Percentiles rank a stretch among this genome's conserved stretches.
These are phyloP conservation scores for Mastomys coucha DNA, from an alignment of 2,113 vertebrate species.

Conservation along the genomic window DNA sequence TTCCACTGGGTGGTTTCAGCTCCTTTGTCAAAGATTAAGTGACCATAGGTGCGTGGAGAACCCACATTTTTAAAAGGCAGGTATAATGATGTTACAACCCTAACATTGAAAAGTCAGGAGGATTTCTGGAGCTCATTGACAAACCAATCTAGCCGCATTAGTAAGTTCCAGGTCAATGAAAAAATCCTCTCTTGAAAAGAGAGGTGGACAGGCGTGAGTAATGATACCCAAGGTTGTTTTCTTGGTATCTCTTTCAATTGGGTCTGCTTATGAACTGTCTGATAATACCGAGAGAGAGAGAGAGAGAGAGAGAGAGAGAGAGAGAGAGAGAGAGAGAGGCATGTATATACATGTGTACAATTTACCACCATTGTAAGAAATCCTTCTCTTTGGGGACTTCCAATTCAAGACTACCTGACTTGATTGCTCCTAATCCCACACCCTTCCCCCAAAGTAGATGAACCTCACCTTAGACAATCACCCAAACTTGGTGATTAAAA, in stretches of 20 bases:
- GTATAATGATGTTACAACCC: neutral
- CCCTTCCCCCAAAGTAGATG: conserved; percentile 37
- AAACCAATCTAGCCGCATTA: neutral
- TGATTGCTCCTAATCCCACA: conserved; percentile 12
- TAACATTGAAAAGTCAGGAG: neutral
- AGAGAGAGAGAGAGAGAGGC: neutral
- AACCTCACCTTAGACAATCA: conserved; percentile 47
- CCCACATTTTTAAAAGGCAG: neutral
- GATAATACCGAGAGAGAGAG: neutral
- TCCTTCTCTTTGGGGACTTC: neutral
- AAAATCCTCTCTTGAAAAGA: neutral
- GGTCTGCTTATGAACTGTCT: neutral
- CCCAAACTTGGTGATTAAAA: conserved; percentile 60
- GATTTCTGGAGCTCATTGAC: neutral
- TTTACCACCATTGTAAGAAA: conserved; percentile 15
- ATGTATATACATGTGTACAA: neutral
- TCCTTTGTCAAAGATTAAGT: too few species aligned
- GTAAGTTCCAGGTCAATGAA: neutral
- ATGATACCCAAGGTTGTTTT: neutral
- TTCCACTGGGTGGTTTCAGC: too few species aligned
- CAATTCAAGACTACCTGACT: conserved; percentile 20
- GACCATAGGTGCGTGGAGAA: too few species aligned
- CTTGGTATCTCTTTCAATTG: neutral
- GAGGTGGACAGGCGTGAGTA: neutral
- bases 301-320: too few species aligned